phyloP scores from a whole-genome alignment of 2,113 vertebrate genomes.

The Ammodramus savannarum region DNA sequence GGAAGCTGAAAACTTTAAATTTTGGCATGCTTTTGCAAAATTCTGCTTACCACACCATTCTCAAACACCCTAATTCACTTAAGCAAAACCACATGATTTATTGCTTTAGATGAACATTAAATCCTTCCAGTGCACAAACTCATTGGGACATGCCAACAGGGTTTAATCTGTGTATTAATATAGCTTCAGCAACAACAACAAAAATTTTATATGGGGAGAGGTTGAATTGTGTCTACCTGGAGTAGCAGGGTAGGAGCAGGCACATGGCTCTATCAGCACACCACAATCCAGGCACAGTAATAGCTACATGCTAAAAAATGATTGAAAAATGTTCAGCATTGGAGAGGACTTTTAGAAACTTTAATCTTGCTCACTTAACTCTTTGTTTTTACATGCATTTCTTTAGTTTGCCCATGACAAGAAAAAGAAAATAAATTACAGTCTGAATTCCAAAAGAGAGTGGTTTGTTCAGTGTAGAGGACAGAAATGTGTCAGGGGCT shows the following conservation, averaged over 20 bases:
- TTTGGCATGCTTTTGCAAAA: neutral
- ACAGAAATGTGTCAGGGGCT: slow-evolving; percentile 23
- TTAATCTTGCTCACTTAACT: slow-evolving; percentile 29
- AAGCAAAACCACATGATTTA: neutral
- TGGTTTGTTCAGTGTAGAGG: neutral
- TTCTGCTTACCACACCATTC: neutral
- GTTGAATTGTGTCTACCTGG: neutral
- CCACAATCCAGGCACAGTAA: neutral
- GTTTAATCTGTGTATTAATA: neutral
- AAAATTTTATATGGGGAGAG: neutral
- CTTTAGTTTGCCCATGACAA: slow-evolving; percentile 53
- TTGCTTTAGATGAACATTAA: neutral
- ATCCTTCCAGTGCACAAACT: neutral
- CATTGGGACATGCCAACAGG: neutral
- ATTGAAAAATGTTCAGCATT: slow-evolving; percentile 1
- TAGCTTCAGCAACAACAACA: neutral
- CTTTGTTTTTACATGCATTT: slow-evolving; percentile 46
- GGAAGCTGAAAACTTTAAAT: neutral
- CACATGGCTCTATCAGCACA: neutral
- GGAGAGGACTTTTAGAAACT: slow-evolving; percentile 17
- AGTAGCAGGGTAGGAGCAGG: neutral
- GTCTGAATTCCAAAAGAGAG: neutral
- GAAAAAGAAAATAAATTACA: neutral
- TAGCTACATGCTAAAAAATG: neutral
- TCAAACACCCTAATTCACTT: neutral